Base-by-base conservation (phyloP, 2,797 vertebrate species). In the Nothura maculosa region DNA sequence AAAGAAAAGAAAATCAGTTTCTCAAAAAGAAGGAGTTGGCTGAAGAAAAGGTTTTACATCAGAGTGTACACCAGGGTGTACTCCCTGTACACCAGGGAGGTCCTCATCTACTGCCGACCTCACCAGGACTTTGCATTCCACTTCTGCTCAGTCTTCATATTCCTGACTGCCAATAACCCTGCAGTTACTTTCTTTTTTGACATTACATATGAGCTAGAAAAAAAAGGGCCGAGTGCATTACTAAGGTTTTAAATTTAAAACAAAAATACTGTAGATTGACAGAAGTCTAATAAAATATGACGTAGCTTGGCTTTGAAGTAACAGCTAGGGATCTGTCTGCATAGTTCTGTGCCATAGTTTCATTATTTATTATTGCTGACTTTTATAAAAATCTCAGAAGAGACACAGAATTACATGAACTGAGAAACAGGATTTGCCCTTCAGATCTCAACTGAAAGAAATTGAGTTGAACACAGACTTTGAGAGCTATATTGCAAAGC, bases 171-270 rank as follows among this genome's bases (percentile, higher is more conserved):
- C 63, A 47, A 48, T 22, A 12, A 27, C 12, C 18, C 21, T 52
- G 24, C 5, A 15, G n/a, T 12, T 19, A 15, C 52, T 20, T 14
- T 63, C 22, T 67, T 25, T 52, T 52, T 52, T 27, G 28, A 28
- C 11, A 19, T 50, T 67, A 68, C 62, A 73, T 50, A 67, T 45
- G 7, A 73, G 16, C 28, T 47, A 74, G 62, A 12, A 38, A 57
- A 60, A 70, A 85, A 58, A 38, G 43, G 19, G 48, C 74, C 21
- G 76, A 76, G 61, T 87, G 76, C 16, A 69, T 90, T 92, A 80
- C 79, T 82, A 80, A 85, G 52, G 85, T 89, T 66, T 81, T 78
- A 73, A 88, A 63, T 72, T 61, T 55, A 54, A 67, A 73, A 90
- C 73, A 34, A 27, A 60, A 62, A 52, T 25, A 64, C 28, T 52